A percentile compares a stretch with the other conserved stretches of the same genome.
Conservation (phyloP, 2,888 invertebrate genomes). For the Brachycybe producta region DNA sequence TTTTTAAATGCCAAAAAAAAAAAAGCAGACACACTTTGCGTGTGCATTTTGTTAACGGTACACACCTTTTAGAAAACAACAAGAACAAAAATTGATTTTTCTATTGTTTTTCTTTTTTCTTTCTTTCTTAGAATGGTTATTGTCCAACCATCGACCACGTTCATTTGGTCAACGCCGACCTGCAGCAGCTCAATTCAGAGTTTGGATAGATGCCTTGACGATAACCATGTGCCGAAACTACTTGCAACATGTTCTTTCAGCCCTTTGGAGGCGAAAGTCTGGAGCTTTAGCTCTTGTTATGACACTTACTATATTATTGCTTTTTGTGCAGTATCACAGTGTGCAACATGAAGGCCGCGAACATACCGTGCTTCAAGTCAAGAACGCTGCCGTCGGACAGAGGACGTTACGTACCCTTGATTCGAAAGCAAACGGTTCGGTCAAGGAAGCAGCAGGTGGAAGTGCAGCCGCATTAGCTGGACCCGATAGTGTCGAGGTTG, state of each 20-base stretch:
- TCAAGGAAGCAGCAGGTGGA: background rate
- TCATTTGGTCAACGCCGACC: no score
- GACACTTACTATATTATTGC: slow-evolving; percentile 13
- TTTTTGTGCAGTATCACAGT: slow-evolving; percentile 19
- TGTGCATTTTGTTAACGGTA: no score
- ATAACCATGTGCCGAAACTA: slow-evolving; percentile 10
- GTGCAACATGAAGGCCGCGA: slow-evolving; percentile 12
- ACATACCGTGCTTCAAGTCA: background rate
- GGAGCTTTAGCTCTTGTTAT: slow-evolving; percentile 9
- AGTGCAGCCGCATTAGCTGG: background rate
- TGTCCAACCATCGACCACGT: no score
- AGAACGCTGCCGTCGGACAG: background rate
- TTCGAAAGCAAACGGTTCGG: background rate
- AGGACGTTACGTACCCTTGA: slow-evolving; percentile 9
- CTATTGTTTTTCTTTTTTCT: no score
- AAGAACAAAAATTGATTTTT: no score
- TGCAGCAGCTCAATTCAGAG: background rate
- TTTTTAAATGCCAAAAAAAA: no score
- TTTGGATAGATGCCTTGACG: background rate
- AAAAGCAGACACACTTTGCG: no score
- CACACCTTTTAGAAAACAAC: no score
- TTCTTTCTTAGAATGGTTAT: no score
- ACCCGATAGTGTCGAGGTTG: background rate
- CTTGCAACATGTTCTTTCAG: slow-evolving; percentile 15
- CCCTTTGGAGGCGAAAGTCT: slow-evolving; percentile 17